Evolutionary conservation across 2,888 invertebrate genomes (phyloP).

Genomic region (Callosobruchus maculatus): DNA sequence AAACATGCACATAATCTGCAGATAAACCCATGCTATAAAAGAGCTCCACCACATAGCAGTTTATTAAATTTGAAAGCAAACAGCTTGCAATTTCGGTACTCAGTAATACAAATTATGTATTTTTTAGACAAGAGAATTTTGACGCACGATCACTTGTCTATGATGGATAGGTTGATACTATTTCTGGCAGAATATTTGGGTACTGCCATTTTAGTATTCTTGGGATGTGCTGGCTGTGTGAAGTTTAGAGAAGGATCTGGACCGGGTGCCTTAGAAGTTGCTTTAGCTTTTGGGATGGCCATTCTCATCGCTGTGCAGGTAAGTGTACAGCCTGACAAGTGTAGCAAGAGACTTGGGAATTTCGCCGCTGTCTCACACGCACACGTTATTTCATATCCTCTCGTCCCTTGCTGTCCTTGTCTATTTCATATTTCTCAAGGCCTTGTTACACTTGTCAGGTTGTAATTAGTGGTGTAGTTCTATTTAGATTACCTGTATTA

Average conservation of each 20-base stretch:
- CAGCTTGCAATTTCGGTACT: background rate
- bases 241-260: slow-evolving; percentile 38
- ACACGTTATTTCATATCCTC: too few species aligned
- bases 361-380: too few species aligned
- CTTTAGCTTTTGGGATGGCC: slow-evolving; percentile 64
- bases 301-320: slow-evolving; percentile 67
- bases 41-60: background rate
- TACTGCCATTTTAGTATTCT: slow-evolving; percentile 62
- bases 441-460: too few species aligned
- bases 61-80: background rate
- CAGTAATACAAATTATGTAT: background rate
- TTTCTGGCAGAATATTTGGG: slow-evolving; percentile 61
- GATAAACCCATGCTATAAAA: background rate
- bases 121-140: slow-evolving; percentile 44
- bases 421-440: too few species aligned
- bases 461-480: too few species aligned
- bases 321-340: slow-evolving; percentile 25
- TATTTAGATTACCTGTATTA: too few species aligned
- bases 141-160: slow-evolving; percentile 32
- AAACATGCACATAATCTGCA: background rate
- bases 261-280: slow-evolving; percentile 51
- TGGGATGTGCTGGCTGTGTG: slow-evolving; percentile 71
- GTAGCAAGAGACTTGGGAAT: too few species aligned
- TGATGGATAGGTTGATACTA: slow-evolving; percentile 37
- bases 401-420: too few species aligned